Base-by-base conservation (phyloP, 2,797 vertebrate genomes). In the Sebastes vulpes region DNA sequence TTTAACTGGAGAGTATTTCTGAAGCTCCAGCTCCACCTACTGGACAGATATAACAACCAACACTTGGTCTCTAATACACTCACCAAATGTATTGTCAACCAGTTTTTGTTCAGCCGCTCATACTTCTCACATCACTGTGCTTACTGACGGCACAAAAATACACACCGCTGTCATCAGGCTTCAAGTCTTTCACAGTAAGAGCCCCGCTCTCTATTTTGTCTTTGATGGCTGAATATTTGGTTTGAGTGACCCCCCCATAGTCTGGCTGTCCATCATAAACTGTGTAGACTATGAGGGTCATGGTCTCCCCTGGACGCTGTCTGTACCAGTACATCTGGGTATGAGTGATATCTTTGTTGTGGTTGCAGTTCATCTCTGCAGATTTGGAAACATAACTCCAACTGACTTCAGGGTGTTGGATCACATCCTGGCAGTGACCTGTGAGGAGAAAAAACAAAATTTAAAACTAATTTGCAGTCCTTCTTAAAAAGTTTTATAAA, bases 321-420 rank as follows among this genome's bases (percentile, higher is more conserved):
- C 57, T 72, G 4, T 61, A 91, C 90, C 86, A 90, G 78, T 84
- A 82, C 84, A 90, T 89, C 65, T 84, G 76, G 26, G 0, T 63
- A 20, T 89, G 16, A 28, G 1, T 0, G 2, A 2, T 2, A 7
- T 71, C 74, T 56, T 75, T 82, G 1, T 65, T 84, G 58, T 81
- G 77, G 38, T 64, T 79, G 70, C 64, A 86, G 31, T 58, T 72
- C 71, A 79, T 77, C 25, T 75, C 54, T 29, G 58, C 72, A 5
- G 81, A 75, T 26, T 0, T 32, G 18, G 60, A 73, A 35, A 2
- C 7, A 16, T 3, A 18, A 25, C 38, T 77, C 80, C 81, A 88
- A 46, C 42, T 75, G 73, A 84, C 38, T 21, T 28, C 9, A 54
- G 83, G 81, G 3, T 66, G 0, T 31, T 89, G 77, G 48, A 1